Percentiles rank a stretch among this genome's conserved stretches.
Conservation (phyloP, 2,113 vertebrate genomes). For the Hippocampus zosterae region DNA sequence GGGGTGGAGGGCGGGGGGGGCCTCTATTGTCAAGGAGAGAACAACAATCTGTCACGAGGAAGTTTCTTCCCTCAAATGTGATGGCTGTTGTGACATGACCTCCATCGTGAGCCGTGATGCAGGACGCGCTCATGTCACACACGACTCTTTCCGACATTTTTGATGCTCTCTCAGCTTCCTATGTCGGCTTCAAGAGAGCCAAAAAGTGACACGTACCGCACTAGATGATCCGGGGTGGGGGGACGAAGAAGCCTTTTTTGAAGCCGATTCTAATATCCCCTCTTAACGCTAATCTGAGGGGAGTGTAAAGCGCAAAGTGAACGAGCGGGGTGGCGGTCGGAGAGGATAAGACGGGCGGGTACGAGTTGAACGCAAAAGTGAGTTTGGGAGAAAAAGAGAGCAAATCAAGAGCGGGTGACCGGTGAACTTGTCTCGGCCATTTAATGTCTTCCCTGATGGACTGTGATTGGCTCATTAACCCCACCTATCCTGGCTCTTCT, state of each 20-base stretch:
- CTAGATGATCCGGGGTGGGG: conserved; percentile 39
- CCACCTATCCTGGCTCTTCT: conserved; percentile 33
- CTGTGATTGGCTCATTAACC: conserved; percentile 55
- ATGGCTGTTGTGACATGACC: conserved; percentile 42
- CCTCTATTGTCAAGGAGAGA: not conserved
- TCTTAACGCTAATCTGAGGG: conserved; percentile 58
- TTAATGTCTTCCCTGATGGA: conserved; percentile 41
- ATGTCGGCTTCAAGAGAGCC: not conserved
- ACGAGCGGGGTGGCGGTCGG: conserved; percentile 15
- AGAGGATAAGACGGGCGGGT: conserved; percentile 12
- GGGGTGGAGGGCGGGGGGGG: too few relatives aligned
- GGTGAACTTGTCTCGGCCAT: conserved; percentile 35
- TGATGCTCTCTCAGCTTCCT: conserved; percentile 15
- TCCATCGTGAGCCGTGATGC: not conserved
- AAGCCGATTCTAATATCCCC: conserved; percentile 57
- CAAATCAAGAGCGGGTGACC: conserved; percentile 40
- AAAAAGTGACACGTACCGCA: conserved; percentile 12
- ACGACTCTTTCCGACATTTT: conserved; percentile 10
- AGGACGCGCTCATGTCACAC: not conserved
- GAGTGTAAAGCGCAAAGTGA: conserved; percentile 31
- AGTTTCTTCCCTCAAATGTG: conserved; percentile 1
- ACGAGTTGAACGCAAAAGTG: conserved; percentile 3
- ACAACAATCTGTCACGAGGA: conserved; percentile 16
- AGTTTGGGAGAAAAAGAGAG: conserved; percentile 23
- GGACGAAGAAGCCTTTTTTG: conserved; percentile 44